These are phyloP conservation scores for Polymixis flavicincta DNA, from an alignment of 2,888 invertebrate genomes.

Conservation along the genomic window DNA sequence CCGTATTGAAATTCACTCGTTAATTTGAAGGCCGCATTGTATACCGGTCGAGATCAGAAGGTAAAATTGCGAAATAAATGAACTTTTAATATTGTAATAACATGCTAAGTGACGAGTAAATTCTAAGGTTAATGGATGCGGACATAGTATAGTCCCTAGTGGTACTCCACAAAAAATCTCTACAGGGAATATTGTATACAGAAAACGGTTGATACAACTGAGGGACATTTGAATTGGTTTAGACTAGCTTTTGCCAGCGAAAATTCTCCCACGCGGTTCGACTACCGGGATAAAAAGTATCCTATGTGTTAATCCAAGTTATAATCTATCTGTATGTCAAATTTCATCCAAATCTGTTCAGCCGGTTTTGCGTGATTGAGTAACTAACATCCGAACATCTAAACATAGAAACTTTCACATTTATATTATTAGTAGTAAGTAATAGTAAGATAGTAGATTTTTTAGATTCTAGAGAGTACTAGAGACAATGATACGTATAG, in stretches of 20 bases:
- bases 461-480: background rate
- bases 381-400: too few relatives aligned
- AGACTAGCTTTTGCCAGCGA: too few relatives aligned
- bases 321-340: too few relatives aligned
- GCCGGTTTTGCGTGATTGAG: too few relatives aligned
- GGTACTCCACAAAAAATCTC: background rate
- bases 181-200: background rate
- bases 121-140: slow-evolving; percentile 35
- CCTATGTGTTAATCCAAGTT: too few relatives aligned
- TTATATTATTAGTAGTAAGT: too few relatives aligned
- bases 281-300: too few relatives aligned
- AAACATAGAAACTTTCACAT: too few relatives aligned
- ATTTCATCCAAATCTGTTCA: too few relatives aligned
- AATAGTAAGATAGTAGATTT: too few relatives aligned
- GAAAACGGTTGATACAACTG: background rate
- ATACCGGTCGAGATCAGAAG: slow-evolving; percentile 49
- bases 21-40: slow-evolving; percentile 51
- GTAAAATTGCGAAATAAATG: slow-evolving; percentile 58
- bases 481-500: background rate
- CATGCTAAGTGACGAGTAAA: slow-evolving; percentile 29
- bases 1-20: slow-evolving; percentile 41
- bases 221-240: background rate
- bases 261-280: too few relatives aligned
- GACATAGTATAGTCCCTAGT: slow-evolving; percentile 34
- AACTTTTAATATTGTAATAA: slow-evolving; percentile 56